Evolutionary conservation across 2,888 invertebrate genomes (phyloP).

Genomic region (Cistogaster globosa): DNA sequence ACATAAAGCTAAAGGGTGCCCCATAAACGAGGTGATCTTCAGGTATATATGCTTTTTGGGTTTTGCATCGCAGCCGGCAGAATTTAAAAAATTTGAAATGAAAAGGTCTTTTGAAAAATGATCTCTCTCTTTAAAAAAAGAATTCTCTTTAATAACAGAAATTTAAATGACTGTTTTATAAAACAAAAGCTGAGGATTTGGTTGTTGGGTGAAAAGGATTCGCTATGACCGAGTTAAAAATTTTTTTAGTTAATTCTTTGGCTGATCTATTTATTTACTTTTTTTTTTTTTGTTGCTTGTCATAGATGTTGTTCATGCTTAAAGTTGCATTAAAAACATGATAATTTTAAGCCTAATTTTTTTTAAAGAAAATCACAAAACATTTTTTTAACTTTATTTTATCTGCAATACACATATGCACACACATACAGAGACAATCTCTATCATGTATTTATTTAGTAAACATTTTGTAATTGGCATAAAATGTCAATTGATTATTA

Average conservation of each 20-base stretch:
- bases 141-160: no score
- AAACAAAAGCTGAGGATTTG: no score
- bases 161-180: no score
- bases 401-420: not conserved
- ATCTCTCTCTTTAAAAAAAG: no score
- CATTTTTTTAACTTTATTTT: slow-evolving; percentile 1
- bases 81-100: no score
- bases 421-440: slow-evolving; percentile 1
- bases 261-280: slow-evolving; percentile 55
- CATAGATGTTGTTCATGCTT: slow-evolving; percentile 9
- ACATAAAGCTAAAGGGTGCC: no score
- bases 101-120: no score
- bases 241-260: not conserved
- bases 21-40: no score
- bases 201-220: slow-evolving; percentile 1
- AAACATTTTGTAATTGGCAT: slow-evolving; percentile 71
- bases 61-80: no score
- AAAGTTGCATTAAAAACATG: slow-evolving; percentile 37
- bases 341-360: slow-evolving; percentile 52
- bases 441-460: slow-evolving; percentile 28
- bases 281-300: not conserved
- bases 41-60: no score
- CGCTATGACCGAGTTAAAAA: not conserved
- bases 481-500: slow-evolving; percentile 71
- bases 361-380: slow-evolving; percentile 42